A percentile compares a stretch with the other conserved stretches of the same genome.
Evolutionary conservation across 2,888 invertebrate genomes (phyloP).

Genomic region (Melieria crassipennis): DNA sequence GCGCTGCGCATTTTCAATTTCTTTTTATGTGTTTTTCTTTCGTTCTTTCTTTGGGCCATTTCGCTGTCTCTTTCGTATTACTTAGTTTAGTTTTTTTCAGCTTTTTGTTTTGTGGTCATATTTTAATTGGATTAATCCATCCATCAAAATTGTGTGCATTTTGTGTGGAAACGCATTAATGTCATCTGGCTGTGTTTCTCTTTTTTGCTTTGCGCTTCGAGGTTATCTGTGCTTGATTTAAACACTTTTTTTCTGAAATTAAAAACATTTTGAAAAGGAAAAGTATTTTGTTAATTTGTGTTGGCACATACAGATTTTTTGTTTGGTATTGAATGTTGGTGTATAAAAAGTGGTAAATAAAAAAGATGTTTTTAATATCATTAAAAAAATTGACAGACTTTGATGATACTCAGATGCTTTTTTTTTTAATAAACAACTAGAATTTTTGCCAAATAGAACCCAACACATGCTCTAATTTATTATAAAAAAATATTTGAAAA

Average conservation of each 20-base stretch:
- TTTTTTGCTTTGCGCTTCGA: constrained; percentile 2
- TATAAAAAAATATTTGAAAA: too few relatives aligned
- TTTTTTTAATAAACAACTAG: too few relatives aligned
- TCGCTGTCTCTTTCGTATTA: constrained; percentile 13
- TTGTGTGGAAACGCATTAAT: constrained; percentile 25
- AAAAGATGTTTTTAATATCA: too few relatives aligned
- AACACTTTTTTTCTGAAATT: not conserved
- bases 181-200: constrained; percentile 13
- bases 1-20: constrained; percentile 13
- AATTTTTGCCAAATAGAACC: too few relatives aligned
- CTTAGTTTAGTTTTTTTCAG: not conserved
- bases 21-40: constrained; percentile 14
- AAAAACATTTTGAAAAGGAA: too few relatives aligned
- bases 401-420: too few relatives aligned
- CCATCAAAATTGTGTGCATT: constrained; percentile 45
- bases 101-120: constrained; percentile 32
- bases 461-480: too few relatives aligned
- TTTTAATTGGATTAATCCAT: constrained; percentile 52
- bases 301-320: too few relatives aligned
- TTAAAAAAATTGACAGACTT: too few relatives aligned
- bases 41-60: constrained; percentile 18
- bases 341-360: too few relatives aligned
- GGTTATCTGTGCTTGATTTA: not conserved
- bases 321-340: too few relatives aligned
- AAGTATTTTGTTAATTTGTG: too few relatives aligned